phyloP scores from a whole-genome alignment of 2,888 invertebrate species.

The Cheilosia variabilis region DNA sequence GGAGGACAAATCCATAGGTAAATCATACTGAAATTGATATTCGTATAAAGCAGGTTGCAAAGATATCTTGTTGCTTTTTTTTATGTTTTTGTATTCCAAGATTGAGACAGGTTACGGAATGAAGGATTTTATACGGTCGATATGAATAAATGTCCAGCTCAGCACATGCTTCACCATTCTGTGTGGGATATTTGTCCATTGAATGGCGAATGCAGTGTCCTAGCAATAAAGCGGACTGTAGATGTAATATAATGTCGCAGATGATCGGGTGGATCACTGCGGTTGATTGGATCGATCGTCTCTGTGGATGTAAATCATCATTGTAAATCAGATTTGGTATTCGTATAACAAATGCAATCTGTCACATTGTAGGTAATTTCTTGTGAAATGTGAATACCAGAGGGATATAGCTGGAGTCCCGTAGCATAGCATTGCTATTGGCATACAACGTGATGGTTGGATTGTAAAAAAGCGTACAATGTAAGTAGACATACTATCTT shows the following conservation, averaged over 20 bases:
- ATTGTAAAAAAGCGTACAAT: not conserved
- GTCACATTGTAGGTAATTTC: conserved; percentile 61
- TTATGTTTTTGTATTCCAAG: conserved; percentile 4
- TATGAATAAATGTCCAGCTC: conserved; percentile 23
- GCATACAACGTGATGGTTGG: not conserved
- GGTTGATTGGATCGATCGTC: conserved; percentile 27
- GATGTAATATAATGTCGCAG: conserved; percentile 12
- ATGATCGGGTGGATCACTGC: conserved; percentile 48
- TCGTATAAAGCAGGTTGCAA: conserved; percentile 14
- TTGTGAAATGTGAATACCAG: conserved; percentile 39
- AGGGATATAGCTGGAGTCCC: conserved; percentile 11
- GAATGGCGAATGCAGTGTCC: not conserved
- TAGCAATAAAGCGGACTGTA: not conserved
- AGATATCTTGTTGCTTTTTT: not conserved
- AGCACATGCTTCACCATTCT: conserved; percentile 6
- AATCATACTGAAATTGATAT: conserved; percentile 50
- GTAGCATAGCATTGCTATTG: not conserved
- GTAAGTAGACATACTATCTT: conserved; percentile 4
- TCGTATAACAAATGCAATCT: conserved; percentile 47
- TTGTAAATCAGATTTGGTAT: conserved; percentile 43
- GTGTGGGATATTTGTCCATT: conserved; percentile 18
- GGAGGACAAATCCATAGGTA: conserved; percentile 44
- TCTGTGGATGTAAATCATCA: conserved; percentile 22
- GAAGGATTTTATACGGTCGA: conserved; percentile 30
- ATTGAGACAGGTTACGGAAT: conserved; percentile 42